Evolutionary conservation across 2,888 invertebrate species (phyloP), one percentile per base, ranked within the genome.

Genomic region (Drosophila longiperda): DNA sequence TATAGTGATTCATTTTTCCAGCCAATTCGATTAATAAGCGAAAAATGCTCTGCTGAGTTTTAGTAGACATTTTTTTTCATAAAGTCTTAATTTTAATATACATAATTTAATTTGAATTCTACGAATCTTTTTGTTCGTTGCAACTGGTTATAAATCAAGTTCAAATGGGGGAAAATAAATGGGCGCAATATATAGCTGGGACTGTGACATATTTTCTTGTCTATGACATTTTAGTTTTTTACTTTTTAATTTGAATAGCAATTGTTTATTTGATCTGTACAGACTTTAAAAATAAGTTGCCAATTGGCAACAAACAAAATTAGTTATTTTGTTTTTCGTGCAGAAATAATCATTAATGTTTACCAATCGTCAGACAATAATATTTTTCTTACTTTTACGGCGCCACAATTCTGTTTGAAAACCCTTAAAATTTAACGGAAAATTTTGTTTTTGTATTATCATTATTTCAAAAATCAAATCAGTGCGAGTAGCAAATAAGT

Each of bases 401-500:
- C n/a, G 7, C 29, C 38, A 57, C 26, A n/a, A 12, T 36, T 38
- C 29, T 29, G 26, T n/a, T n/a, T n/a, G n/a, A n/a, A n/a, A n/a
- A n/a, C n/a, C n/a, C n/a, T n/a, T n/a, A n/a, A n/a, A n/a, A n/a
- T n/a, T n/a, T n/a, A n/a, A n/a, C 40, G 34, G 23, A 20, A 54
- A 70, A 17, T 45, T 32, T 50, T 59, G 54, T 59, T 59, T 61
- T 59, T 36, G 45, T 58, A 54, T 68, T 67, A 61, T 36, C 66
- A 38, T 69, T 83, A 83, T 74, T 65, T 80, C 70, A 45, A 45
- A 73, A 71, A 83, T 75, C 82, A 68, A 82, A 74, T 65, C 74
- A 48, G 57, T 72, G 53, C 71, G 69, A 55, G 58, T 40, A 59
- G 40, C 57, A 79, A 82, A 73, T 76, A 84, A 75, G 78, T 78